Conservation (phyloP, 2,888 invertebrate species). For the Ramazzottius varieornatus region DNA sequence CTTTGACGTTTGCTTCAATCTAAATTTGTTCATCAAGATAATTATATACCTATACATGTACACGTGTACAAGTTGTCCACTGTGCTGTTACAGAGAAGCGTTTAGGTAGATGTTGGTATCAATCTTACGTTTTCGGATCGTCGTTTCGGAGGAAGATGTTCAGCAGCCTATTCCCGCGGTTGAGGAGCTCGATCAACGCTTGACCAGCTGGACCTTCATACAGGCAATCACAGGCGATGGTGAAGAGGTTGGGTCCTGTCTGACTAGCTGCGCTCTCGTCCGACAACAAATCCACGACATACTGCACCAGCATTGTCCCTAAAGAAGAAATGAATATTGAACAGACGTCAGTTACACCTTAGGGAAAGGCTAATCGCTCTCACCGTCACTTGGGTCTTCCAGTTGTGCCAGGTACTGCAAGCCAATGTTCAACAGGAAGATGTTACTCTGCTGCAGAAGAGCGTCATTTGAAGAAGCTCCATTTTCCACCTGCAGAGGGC, state of each 20-base stretch:
- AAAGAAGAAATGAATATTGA: background rate
- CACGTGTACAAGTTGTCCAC: too few relatives aligned
- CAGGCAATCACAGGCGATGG: background rate
- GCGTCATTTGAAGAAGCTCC: background rate
- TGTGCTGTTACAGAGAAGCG: background rate
- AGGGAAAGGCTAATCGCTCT: too few relatives aligned
- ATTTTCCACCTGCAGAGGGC: background rate
- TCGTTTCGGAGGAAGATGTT: background rate
- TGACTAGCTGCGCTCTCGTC: background rate
- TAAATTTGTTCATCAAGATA: too few relatives aligned
- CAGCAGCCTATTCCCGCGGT: background rate
- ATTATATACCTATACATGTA: too few relatives aligned
- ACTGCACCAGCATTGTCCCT: background rate
- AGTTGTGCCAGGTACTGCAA: background rate
- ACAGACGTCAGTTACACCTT: too few relatives aligned
- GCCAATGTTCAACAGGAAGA: background rate
- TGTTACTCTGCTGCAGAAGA: background rate
- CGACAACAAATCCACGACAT: background rate
- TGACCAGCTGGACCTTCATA: slow-evolving; percentile 1
- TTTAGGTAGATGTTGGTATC: background rate
- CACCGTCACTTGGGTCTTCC: background rate
- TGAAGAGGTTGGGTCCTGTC: background rate
- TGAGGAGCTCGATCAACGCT: background rate
- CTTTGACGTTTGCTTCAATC: too few relatives aligned
- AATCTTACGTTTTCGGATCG: background rate